Evolutionary conservation across 2,797 vertebrate species (phyloP), one percentile per base, ranked within the genome.

Genomic region (Aeoliscus strigatus): DNA sequence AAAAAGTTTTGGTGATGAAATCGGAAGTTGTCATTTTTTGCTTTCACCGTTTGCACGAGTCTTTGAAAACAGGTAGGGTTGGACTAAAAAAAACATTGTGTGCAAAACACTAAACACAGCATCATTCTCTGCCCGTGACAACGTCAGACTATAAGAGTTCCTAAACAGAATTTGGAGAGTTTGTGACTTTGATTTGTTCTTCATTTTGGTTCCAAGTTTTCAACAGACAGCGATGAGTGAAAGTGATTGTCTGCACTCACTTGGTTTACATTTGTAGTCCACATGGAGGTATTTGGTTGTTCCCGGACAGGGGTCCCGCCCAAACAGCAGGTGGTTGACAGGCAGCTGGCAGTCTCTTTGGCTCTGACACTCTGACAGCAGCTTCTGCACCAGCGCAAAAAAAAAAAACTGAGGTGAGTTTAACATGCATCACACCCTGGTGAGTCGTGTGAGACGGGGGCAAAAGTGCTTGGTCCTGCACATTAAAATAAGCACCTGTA

Each of bases 231-330:
- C 14, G 9, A 25, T 12, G 9, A 18, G 30, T 14, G 21, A 7
- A 26, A 8, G 1, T 14, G 27, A 45, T 31, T 16, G 14, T 13
- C 33, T 50, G 66, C 74, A 94, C 94, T 92, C 88, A 98, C 96
- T 92, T 75, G 96, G 94, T 84, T 95, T 94, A 84, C 96, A 98
- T 84, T 93, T 97, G 89, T 96, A 98, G 77, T 90, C 88, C 73
- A 97, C 94, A 64, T 93, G 87, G 78, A 98, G 92, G 86, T 92
- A 91, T 86, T 97, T 98, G 85, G 81, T 79, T 28, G 84, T 90
- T 68, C 92, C 96, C 49, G 96, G 94, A 71, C 94, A 97, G 45
- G 91, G 92, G 84, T 97, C 94, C 75, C 78, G 85, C 73, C 94
- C 94, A 81, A 97, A 97, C 68, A 95, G 86, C 72, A 90, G 90